Evolutionary conservation across 2,113 vertebrate genomes (phyloP), one percentile per base, ranked within the genome.

Genomic region (Neogale vison): DNA sequence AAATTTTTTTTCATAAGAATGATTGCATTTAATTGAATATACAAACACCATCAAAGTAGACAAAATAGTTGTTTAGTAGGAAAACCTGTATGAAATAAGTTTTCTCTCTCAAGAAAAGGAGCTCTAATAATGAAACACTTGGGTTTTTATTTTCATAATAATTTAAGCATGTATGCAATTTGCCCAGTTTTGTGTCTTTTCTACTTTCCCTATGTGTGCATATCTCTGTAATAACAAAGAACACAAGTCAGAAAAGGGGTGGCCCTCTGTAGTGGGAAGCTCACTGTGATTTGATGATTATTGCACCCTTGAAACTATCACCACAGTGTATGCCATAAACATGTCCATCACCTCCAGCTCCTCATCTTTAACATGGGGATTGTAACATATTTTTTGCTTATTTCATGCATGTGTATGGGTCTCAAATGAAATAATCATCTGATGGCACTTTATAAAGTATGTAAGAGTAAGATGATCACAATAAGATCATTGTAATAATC

Each of bases 11-110:
- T 90, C 91, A 34, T 42, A 11, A 36, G 10, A 96, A 90, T 90
- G 36, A 93, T 83, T 93, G 36, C 31, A 67, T 90, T 96, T 95
- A 91, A 90, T 83, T 80, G 77, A 45, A 90, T 59, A 71, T 63
- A 65, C 34, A 81, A 84, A 42, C 10, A 36, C 57, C 90, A 24
- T 74, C 50, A 93, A 95, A 93, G 72, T 74, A 29, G 31, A 74
- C 31, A 74, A 87, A 93, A 34, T 71, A 26, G n/a, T 92, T 81
- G 24, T 24, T 34, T 83, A 89, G 82, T 86, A 71, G 34, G 45
- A 94, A 92, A 94, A 47, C 61, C 80, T 15, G 1, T 82, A n/a
- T 55, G 23, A 90, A 87, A 24, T 90, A 65, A 52, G 76, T 36
- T 65, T 95, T 82, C 57, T 61, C 47, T 36, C 17, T 31, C n/a